Evolutionary conservation across 2,888 invertebrate genomes (phyloP).

Genomic region (Meiosimyza decipiens): DNA sequence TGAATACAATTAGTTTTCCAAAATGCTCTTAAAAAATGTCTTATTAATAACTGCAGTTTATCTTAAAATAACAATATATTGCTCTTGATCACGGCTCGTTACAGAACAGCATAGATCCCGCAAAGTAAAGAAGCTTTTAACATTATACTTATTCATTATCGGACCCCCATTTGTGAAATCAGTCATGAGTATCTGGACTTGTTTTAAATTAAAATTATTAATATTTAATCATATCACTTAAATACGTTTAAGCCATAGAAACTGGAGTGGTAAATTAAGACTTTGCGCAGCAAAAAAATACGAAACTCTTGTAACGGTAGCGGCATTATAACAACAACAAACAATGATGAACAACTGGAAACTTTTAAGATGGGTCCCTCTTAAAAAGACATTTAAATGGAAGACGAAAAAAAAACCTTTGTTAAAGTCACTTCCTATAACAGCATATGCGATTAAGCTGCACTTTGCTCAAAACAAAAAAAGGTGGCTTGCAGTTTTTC

Average conservation of each 20-base stretch:
- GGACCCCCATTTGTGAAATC: slow-evolving; percentile 13
- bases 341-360: too few species aligned
- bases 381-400: neutral
- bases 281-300: neutral
- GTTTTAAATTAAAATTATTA: slow-evolving; percentile 13
- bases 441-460: neutral
- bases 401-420: neutral
- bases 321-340: too few species aligned
- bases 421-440: too few species aligned
- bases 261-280: neutral
- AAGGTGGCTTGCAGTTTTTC: slow-evolving; percentile 2
- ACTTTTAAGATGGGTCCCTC: too few species aligned
- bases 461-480: neutral
- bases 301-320: neutral
- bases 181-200: slow-evolving; percentile 13
- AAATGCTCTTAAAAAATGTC: too few species aligned
- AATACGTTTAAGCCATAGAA: neutral
- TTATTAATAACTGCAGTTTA: too few species aligned
- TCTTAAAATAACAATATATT: too few species aligned
- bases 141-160: slow-evolving; percentile 3
- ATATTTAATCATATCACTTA: slow-evolving; percentile 9
- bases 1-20: too few species aligned
- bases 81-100: too few species aligned
- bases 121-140: neutral
- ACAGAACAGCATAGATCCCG: too few species aligned